These are phyloP conservation scores for Copidosoma floridanum DNA, from an alignment of 1,140 invertebrate species.

Conservation along the genomic window DNA sequence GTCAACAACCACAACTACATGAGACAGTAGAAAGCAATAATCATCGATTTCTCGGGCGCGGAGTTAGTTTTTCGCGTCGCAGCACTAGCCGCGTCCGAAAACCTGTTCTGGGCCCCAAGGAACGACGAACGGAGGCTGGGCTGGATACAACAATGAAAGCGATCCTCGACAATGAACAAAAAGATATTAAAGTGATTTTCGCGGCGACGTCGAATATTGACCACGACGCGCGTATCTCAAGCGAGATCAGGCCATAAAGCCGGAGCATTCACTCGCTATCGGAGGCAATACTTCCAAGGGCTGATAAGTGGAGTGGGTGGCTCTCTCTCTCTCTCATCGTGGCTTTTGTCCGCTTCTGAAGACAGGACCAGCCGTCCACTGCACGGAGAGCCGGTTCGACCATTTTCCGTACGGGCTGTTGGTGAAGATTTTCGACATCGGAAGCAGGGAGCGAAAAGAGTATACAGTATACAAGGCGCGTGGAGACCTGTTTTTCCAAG, in stretches of 20 bases:
- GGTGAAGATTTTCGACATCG: too few relatives aligned
- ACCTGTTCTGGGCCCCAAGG: slow-evolving; percentile 1
- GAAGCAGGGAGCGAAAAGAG: too few relatives aligned
- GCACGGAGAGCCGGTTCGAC: slow-evolving; percentile 5
- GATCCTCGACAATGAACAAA: too few relatives aligned
- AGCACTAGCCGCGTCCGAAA: slow-evolving; percentile 4
- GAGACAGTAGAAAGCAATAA: neutral
- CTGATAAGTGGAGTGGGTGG: slow-evolving; percentile 52
- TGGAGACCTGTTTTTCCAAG: too few relatives aligned
- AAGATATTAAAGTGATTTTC: slow-evolving; percentile 40
- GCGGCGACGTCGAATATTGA: slow-evolving; percentile 29
- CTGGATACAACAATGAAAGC: slow-evolving; percentile 31
- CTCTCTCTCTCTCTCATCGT: slow-evolving; percentile 36
- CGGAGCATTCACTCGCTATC: slow-evolving; percentile 52
- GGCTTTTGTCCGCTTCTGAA: slow-evolving; percentile 48
- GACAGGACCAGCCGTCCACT: slow-evolving; percentile 8
- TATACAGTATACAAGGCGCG: too few relatives aligned
- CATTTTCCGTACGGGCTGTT: too few relatives aligned
- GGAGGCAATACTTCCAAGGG: slow-evolving; percentile 47
- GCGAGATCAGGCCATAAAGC: slow-evolving; percentile 51
- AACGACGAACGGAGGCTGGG: neutral
- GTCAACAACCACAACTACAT: slow-evolving; percentile 6
- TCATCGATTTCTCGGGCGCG: slow-evolving; percentile 3
- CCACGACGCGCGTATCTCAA: slow-evolving; percentile 37
- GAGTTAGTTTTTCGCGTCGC: slow-evolving; percentile 6